Conservation (phyloP, 2,888 invertebrate species). For the Apamea crenata region DNA sequence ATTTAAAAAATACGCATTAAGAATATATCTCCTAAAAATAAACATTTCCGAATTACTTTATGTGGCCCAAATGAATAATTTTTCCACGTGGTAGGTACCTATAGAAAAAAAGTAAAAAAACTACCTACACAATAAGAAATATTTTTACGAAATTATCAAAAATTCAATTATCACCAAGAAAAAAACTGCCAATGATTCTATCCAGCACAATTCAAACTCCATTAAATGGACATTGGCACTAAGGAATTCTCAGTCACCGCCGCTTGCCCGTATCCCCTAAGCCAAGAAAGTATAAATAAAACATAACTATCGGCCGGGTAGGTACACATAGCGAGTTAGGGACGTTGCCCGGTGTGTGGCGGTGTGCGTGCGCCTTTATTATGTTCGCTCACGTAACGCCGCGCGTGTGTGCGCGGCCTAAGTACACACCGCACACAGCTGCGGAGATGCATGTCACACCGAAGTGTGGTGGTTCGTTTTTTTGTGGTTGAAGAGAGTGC, state of each 20-base stretch:
- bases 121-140: neutral
- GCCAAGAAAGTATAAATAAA: constrained; percentile 90
- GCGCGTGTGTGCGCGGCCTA: constrained; percentile 80
- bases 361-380: constrained; percentile 79
- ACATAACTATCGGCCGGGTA: constrained; percentile 83
- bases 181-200: constrained; percentile 49
- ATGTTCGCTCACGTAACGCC: constrained; percentile 80
- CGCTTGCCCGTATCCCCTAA: constrained; percentile 73
- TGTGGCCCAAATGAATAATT: too few relatives aligned
- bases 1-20: too few relatives aligned
- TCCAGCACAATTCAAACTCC: constrained; percentile 48
- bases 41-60: too few relatives aligned
- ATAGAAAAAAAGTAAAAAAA: neutral
- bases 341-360: constrained; percentile 84
- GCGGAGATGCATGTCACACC: constrained; percentile 71
- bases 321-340: constrained; percentile 79
- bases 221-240: constrained; percentile 61
- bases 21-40: too few relatives aligned
- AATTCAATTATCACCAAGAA: constrained; percentile 34
- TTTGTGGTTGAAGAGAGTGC: constrained; percentile 24
- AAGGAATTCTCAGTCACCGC: constrained; percentile 74
- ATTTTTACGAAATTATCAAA: constrained; percentile 8
- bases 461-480: constrained; percentile 53
- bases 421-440: constrained; percentile 82
- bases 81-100: too few relatives aligned